Conservation (phyloP, 2,113 vertebrate genomes). For the Oceanites oceanicus region DNA sequence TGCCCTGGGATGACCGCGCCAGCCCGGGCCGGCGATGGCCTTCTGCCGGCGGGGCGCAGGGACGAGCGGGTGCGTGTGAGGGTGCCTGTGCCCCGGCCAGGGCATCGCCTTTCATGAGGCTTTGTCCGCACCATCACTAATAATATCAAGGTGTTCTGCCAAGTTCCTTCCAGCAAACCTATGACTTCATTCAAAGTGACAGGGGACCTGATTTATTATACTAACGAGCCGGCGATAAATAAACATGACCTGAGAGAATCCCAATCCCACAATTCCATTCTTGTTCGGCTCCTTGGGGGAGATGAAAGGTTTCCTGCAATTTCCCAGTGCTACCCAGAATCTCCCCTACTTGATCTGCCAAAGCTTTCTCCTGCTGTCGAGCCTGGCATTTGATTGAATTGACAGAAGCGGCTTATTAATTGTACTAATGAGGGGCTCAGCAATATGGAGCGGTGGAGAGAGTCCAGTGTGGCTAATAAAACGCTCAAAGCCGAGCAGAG, state of each 20-base stretch:
- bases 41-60: not conserved
- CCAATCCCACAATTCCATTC: slow-evolving; percentile 55
- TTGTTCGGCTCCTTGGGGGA: slow-evolving; percentile 35
- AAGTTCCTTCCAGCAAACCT: slow-evolving; percentile 57
- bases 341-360: slow-evolving; percentile 52
- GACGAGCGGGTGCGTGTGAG: not conserved
- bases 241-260: slow-evolving; percentile 60
- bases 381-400: slow-evolving; percentile 61
- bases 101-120: slow-evolving; percentile 47
- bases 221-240: slow-evolving; percentile 55
- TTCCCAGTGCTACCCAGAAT: slow-evolving; percentile 50
- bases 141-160: slow-evolving; percentile 73
- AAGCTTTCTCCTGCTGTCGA: slow-evolving; percentile 60
- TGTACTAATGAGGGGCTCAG: slow-evolving; percentile 74
- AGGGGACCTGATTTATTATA: slow-evolving; percentile 68
- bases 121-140: slow-evolving; percentile 46
- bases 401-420: slow-evolving; percentile 69
- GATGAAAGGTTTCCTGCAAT: slow-evolving; percentile 63
- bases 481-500: slow-evolving; percentile 6
- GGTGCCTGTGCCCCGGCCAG: not conserved
- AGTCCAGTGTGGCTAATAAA: slow-evolving; percentile 68
- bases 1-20: not conserved
- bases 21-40: rapidly evolving
- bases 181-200: slow-evolving; percentile 63
- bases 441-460: slow-evolving; percentile 31